Evolutionary conservation across 2,113 vertebrate species (phyloP), one percentile per base, ranked within the genome.

Genomic region (Gobius niger): DNA sequence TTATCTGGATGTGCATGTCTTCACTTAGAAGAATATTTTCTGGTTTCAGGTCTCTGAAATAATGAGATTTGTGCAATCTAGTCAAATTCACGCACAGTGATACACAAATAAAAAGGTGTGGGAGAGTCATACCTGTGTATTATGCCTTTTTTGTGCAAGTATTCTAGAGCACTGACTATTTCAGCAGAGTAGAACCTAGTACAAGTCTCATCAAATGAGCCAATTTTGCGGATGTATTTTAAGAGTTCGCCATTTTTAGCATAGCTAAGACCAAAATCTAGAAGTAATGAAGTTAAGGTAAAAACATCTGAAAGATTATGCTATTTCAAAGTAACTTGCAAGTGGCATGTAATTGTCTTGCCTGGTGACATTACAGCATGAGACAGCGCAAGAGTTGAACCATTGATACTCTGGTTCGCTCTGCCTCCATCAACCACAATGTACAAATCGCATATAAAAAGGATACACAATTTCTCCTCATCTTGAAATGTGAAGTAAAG

Each of bases 401-500:
- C 51, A 52, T 8, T 18, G 51, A 52, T 4, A 2, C 3, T 5
- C 12, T 5, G 52, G 10, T 34, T 34, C 3, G 24, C 24, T 34
- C 24, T 34, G 24, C 24, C 24, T 34, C 15, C 3, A 16, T 54
- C 11, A 54, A 12, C 6, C 7, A 59, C 14, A 59, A n/a, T 42
- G 6, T 15, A 73, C 18, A 51, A 59, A 6, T 63, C 7, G 0
- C 40, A 68, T 67, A 19, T 76, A 54, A 77, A 34, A 95, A 98
- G 96, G 98, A 99, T 99, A 99, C 98, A 99, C 9, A 99, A 93
- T 88, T 99, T 99, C 88, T 99, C 98, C 67, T 98, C 96, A 68
- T 99, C 98, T 93, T 99, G 98, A 94, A 99, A 99, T 42, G 98
- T 98, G 90, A 99, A 99, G 93, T 95, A 99, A 71, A 99, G 96